Conservation (phyloP, 2,888 invertebrate species). For the Stenotaenia linearis region DNA sequence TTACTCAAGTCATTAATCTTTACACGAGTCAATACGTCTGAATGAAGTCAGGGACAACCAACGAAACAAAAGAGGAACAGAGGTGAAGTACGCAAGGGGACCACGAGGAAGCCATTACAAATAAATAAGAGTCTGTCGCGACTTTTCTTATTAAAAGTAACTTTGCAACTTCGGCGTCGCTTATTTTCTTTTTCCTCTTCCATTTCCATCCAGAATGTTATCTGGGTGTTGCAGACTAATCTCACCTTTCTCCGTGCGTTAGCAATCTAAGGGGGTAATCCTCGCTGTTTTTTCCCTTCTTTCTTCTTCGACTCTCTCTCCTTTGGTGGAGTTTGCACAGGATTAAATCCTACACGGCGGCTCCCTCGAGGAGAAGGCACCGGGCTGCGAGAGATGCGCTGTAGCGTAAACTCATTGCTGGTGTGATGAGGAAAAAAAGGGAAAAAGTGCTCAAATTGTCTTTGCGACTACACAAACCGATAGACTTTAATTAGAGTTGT, state of each 20-base stretch:
- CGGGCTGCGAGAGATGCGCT: neutral
- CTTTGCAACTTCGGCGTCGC: neutral
- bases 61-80: too few relatives aligned
- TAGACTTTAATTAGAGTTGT: conserved; percentile 1
- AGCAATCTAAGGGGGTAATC: neutral
- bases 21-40: too few relatives aligned
- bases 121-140: too few relatives aligned
- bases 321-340: neutral
- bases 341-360: neutral
- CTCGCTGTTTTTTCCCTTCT: neutral
- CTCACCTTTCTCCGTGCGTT: neutral
- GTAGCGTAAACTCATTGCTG: neutral
- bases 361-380: neutral
- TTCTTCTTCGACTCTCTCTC: neutral
- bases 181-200: neutral
- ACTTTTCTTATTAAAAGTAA: neutral
- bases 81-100: too few relatives aligned
- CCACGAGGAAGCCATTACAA: too few relatives aligned
- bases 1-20: too few relatives aligned
- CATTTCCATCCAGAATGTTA: neutral
- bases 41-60: too few relatives aligned
- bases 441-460: neutral
- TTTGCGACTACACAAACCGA: neutral
- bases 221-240: neutral
- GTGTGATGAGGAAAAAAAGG: neutral